These are phyloP conservation scores for Hypsopygia costalis DNA, from an alignment of 2,888 invertebrate species.

Conservation along the genomic window DNA sequence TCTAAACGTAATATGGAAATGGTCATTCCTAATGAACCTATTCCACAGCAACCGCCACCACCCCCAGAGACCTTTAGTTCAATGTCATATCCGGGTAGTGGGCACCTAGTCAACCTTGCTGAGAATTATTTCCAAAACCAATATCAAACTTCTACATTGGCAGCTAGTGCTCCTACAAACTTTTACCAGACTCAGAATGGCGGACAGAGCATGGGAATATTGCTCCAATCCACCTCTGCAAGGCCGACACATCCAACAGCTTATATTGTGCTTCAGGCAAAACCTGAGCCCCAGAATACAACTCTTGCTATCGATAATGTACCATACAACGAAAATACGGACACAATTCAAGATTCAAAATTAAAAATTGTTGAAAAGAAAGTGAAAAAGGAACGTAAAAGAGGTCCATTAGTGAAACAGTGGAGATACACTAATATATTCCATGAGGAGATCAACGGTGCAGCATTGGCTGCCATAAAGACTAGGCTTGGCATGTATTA, in stretches of 20 bases:
- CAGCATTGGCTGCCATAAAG: conserved; percentile 74
- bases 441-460: conserved; percentile 78
- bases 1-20: conserved; percentile 60
- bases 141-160: conserved; percentile 59
- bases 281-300: conserved; percentile 58
- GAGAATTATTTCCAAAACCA: conserved; percentile 76
- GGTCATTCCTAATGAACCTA: conserved; percentile 40
- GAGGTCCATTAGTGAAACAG: conserved; percentile 74
- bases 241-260: conserved; percentile 62
- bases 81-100: conserved; percentile 66
- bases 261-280: conserved; percentile 67
- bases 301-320: conserved; percentile 48
- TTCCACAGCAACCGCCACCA: conserved; percentile 32
- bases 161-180: conserved; percentile 53
- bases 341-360: conserved; percentile 31
- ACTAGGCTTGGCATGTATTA: conserved; percentile 75
- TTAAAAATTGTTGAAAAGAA: conserved; percentile 42
- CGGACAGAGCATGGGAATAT: conserved; percentile 64
- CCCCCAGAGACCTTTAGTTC: conserved; percentile 56
- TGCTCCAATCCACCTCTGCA: conserved; percentile 57
- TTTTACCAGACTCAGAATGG: conserved; percentile 70
- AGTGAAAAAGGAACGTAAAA: conserved; percentile 64
- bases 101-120: conserved; percentile 70
- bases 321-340: conserved; percentile 38
- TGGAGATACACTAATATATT: conserved; percentile 80